phyloP scores from a whole-genome alignment of 2,113 vertebrate species.

The Phyllostomus hastatus region DNA sequence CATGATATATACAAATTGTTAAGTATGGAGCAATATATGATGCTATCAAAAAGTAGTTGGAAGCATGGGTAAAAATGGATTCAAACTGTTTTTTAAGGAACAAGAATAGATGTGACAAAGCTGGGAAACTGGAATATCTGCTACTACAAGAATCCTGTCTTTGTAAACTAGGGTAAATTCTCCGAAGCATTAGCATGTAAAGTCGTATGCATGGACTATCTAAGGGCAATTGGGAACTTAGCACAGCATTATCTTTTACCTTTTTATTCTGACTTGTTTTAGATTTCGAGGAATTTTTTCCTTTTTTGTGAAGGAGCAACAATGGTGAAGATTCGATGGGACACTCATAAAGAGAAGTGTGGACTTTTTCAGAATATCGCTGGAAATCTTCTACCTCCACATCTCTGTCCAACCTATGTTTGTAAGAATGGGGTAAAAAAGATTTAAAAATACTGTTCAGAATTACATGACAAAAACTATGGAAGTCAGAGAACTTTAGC shows the following conservation, averaged over 20 bases:
- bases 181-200: not conserved
- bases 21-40: not conserved
- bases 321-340: slow-evolving; percentile 87
- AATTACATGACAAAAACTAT: not conserved
- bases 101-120: not conserved
- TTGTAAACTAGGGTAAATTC: not conserved
- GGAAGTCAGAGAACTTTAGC: not conserved
- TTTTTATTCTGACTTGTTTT: slow-evolving; percentile 85
- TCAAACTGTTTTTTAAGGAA: not conserved
- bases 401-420: slow-evolving; percentile 89
- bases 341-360: slow-evolving; percentile 91
- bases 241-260: slow-evolving; percentile 76
- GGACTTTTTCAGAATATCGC: slow-evolving; percentile 90
- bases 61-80: not conserved
- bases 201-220: not conserved
- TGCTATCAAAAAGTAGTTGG: not conserved
- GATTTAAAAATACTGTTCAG: not conserved
- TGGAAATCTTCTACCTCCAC: slow-evolving; percentile 98
- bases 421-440: not conserved
- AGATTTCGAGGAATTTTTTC: slow-evolving; percentile 82
- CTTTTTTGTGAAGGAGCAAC: slow-evolving; percentile 84
- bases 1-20: not conserved
- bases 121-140: not conserved
- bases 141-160: not conserved
- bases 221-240: not conserved